phyloP scores from a whole-genome alignment of 2,888 invertebrate species.

The Dioctria linearis region DNA sequence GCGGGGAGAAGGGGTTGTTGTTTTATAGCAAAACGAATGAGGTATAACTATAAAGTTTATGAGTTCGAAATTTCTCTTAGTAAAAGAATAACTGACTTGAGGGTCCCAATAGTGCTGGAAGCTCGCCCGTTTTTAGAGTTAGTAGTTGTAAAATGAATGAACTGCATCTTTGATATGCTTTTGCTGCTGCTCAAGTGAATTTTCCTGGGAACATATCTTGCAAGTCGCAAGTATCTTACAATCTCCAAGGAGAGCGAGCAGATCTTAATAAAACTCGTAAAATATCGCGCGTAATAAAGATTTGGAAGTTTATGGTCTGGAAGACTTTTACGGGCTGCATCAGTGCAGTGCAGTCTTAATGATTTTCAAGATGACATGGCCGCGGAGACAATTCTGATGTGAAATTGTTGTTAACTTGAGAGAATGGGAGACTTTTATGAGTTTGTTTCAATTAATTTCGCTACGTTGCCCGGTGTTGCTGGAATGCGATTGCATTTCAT shows the following conservation, averaged over 20 bases:
- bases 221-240: not conserved
- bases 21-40: conserved; percentile 16
- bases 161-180: not conserved
- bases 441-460: conserved; percentile 23
- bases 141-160: conserved; percentile 18
- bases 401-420: conserved; percentile 27
- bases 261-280: conserved; percentile 44
- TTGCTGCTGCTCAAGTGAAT: conserved; percentile 14
- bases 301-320: conserved; percentile 32
- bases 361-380: conserved; percentile 10
- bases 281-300: conserved; percentile 46
- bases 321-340: conserved; percentile 32
- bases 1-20: not conserved
- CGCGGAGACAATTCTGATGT: conserved; percentile 16
- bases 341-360: conserved; percentile 31
- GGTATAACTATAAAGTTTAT: conserved; percentile 33
- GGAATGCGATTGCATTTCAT: too few relatives aligned
- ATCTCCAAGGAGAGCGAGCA: not conserved
- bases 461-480: not conserved
- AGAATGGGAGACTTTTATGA: conserved; percentile 19
- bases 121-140: not conserved
- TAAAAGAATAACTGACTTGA: conserved; percentile 16
- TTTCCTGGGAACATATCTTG: conserved; percentile 1
- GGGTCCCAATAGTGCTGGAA: not conserved
- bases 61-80: conserved; percentile 19